phyloP scores from a whole-genome alignment of 2,888 invertebrate genomes.

The Griposia aprilina region DNA sequence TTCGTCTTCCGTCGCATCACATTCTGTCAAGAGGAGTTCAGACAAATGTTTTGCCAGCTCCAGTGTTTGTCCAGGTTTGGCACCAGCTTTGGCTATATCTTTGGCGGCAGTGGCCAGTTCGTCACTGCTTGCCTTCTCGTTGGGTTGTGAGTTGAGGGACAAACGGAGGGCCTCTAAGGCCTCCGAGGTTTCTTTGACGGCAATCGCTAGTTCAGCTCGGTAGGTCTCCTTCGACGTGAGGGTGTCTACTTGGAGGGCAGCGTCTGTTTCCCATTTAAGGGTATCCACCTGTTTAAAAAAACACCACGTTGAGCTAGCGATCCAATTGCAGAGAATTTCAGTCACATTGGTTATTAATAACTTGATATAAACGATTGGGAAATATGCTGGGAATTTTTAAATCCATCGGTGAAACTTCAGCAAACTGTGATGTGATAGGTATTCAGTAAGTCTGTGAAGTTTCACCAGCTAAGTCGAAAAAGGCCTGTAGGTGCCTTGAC shows the following conservation, averaged over 20 bases:
- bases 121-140: constrained; percentile 89
- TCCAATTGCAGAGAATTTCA: not conserved
- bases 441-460: not conserved
- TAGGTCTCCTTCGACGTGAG: constrained; percentile 96
- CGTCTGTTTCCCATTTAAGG: constrained; percentile 94
- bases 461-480: not conserved
- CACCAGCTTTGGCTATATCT: constrained; percentile 94
- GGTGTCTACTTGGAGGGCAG: constrained; percentile 95
- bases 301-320: too few relatives aligned
- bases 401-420: too few relatives aligned
- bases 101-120: constrained; percentile 92
- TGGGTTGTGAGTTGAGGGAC: constrained; percentile 83
- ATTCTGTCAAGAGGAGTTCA: constrained; percentile 93
- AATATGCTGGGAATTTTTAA: not conserved
- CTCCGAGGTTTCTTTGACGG: constrained; percentile 93
- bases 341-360: not conserved
- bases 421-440: not conserved
- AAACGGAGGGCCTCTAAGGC: constrained; percentile 92
- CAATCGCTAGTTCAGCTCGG: constrained; percentile 93
- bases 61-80: constrained; percentile 94
- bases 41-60: constrained; percentile 96
- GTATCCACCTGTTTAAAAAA: constrained; percentile 92
- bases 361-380: not conserved
- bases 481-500: too few relatives aligned
- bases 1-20: constrained; percentile 92